A percentile compares a stretch with the other conserved stretches of the same genome.
phyloP scores from a whole-genome alignment of 2,113 vertebrate genomes.

The Pyrgilauda ruficollis region DNA sequence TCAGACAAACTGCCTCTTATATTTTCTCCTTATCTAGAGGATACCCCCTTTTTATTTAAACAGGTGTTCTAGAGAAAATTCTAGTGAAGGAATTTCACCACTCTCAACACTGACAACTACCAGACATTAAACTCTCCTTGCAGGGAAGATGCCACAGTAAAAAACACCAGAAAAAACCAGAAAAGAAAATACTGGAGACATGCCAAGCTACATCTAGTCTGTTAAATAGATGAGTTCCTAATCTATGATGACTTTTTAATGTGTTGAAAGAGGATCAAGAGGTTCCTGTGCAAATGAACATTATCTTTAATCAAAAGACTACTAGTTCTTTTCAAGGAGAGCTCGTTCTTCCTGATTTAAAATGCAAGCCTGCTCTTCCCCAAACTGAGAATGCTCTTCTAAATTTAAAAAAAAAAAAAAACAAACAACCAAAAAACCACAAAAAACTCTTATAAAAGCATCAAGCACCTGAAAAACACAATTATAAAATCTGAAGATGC shows the following conservation, averaged over 20 bases:
- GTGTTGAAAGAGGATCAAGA: neutral
- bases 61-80: neutral
- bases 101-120: neutral
- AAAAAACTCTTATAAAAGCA: neutral
- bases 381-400: neutral
- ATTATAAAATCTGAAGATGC: neutral
- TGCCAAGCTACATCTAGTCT: neutral
- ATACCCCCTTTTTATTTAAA: neutral
- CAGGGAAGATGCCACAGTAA: neutral
- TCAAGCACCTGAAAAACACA: neutral
- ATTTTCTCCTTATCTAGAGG: neutral
- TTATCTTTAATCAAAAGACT: neutral
- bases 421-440: neutral
- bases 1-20: neutral
- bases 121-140: neutral
- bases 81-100: neutral
- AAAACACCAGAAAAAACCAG: neutral
- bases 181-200: neutral
- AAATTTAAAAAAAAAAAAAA: neutral
- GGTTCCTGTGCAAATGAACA: neutral
- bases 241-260: neutral
- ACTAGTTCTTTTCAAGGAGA: neutral
- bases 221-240: neutral
- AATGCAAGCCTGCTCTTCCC: neutral
- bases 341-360: neutral